A percentile compares a stretch with the other conserved stretches of the same genome.
Conservation (phyloP, 2,797 vertebrate genomes). For the Amblyopsis hoosieri region DNA sequence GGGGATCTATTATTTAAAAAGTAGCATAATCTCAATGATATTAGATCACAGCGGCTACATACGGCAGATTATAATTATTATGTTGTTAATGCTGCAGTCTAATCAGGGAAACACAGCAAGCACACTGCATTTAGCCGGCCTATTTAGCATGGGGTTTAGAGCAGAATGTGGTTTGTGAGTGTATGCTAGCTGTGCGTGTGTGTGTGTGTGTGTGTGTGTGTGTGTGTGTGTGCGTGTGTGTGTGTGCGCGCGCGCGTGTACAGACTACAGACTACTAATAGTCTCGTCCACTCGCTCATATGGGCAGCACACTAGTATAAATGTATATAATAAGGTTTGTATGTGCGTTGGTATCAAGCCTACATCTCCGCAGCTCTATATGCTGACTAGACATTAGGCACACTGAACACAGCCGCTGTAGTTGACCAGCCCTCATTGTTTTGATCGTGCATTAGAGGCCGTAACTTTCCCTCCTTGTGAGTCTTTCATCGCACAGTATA, state of each 20-base stretch:
- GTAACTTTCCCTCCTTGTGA: constrained; percentile 51
- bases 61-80: constrained; percentile 30
- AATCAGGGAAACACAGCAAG: constrained; percentile 28
- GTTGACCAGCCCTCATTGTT: constrained; percentile 64
- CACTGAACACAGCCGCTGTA: constrained; percentile 63
- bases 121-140: constrained; percentile 5
- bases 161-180: constrained; percentile 24
- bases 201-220: constrained; percentile 28
- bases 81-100: constrained; percentile 28
- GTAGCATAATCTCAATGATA: constrained; percentile 19
- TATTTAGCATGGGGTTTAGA: constrained; percentile 36
- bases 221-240: constrained; percentile 7
- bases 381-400: constrained; percentile 67
- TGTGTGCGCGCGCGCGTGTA: constrained; percentile 6
- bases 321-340: constrained; percentile 48
- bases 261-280: constrained; percentile 18
- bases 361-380: constrained; percentile 50
- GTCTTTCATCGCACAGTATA: constrained; percentile 49
- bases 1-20: neutral
- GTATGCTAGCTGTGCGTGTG: constrained; percentile 1
- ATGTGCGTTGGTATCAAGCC: constrained; percentile 47
- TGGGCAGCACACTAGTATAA: constrained; percentile 52
- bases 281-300: constrained; percentile 36
- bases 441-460: constrained; percentile 66
- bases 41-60: constrained; percentile 60